Evolutionary conservation across 1,140 invertebrate genomes (phyloP), one percentile per base, ranked within the genome.

Genomic region (Frieseomelitta varia): DNA sequence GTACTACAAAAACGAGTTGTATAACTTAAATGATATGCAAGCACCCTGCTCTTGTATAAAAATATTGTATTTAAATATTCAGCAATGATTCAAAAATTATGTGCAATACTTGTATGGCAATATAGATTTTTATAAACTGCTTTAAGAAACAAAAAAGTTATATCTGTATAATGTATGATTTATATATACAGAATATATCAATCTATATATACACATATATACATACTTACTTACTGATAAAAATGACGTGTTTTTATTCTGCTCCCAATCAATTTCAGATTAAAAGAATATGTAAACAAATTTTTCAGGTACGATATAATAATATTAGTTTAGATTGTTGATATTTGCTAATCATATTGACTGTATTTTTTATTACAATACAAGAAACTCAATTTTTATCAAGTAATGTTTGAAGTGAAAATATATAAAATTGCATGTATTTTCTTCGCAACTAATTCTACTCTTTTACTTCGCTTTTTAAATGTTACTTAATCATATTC

Each of bases 51-150:
- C 89, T 83, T 65, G 58, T 86, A 65, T 75, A 55, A 90, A 58
- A 34, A 81, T 87, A 68, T 75, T 88, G 83, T 89, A 87, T 19
- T 84, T 85, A 75, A 58, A 81, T 73, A 63, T 10, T 76, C 80
- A 82, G 65, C 76, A 82, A 86, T 86, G 83, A 80, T 84, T 81
- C 4, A 79, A 39, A 87, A 89, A 82, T 58, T 53, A 91, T 90
- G 91, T 93, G 91, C 92, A 93, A 93, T 93, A 92, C 91, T 93
- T 93, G 85, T 92, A 91, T 85, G 79, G 81, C 78, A 86, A 84
- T 85, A 89, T 67, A 82, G 85, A 85, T 91, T 93, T 93, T 93
- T 91, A 91, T 85, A 79, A 88, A 79, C 77, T 83, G 85, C 87
- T 92, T 87, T 85, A 39, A 67, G 67, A 85, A 87, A 76, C 83